These are phyloP conservation scores for Marmota monax DNA, from an alignment of 2,113 vertebrate species.

Conservation along the genomic window DNA sequence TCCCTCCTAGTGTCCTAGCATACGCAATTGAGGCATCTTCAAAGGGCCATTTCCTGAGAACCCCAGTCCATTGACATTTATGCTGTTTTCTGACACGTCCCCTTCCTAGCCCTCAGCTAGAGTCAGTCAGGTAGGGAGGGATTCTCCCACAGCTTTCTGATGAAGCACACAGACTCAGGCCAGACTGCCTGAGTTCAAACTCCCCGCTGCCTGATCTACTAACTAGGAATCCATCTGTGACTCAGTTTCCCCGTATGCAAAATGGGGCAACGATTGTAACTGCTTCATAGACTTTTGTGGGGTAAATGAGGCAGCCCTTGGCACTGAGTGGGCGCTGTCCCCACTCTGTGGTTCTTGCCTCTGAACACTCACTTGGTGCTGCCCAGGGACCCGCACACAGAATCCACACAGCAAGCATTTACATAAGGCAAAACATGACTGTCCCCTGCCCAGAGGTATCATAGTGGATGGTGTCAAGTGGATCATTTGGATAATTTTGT, in stretches of 20 bases:
- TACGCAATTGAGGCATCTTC: no score
- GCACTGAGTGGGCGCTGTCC: fast-evolving
- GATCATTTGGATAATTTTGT: no score
- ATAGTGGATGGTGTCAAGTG: fast-evolving
- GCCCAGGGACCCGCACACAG: fast-evolving
- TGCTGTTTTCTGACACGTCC: no score
- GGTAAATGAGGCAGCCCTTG: not conserved
- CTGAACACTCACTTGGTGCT: not conserved
- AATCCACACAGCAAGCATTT: not conserved
- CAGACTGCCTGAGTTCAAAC: not conserved
- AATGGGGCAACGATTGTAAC: not conserved
- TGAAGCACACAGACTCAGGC: not conserved
- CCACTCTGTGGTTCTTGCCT: fast-evolving
- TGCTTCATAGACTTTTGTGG: not conserved
- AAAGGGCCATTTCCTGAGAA: no score
- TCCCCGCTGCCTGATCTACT: not conserved
- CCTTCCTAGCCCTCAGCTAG: not conserved
- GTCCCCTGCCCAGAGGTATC: not conserved
- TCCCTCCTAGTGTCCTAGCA: not conserved
- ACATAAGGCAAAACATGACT: no score
- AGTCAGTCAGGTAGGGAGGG: not conserved
- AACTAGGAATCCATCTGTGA: not conserved
- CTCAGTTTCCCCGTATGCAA: not conserved
- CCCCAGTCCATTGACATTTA: no score
- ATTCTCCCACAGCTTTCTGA: not conserved